Evolutionary conservation across 2,797 vertebrate species (phyloP), one percentile per base, ranked within the genome.

Genomic region (Lepus townsendii): DNA sequence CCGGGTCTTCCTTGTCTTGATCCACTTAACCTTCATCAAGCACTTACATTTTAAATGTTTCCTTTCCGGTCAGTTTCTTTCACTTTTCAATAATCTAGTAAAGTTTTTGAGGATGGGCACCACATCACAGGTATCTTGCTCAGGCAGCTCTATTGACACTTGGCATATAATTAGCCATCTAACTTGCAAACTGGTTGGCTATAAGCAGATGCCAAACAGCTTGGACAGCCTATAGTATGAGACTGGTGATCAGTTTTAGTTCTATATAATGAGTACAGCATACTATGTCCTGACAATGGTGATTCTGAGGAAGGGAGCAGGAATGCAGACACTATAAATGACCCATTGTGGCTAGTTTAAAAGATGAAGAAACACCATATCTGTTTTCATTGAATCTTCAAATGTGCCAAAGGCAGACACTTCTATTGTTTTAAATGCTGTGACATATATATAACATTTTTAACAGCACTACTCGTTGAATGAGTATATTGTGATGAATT

Each of bases 401-500:
- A 65, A 87, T 87, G 68, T 89, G 52, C 22, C 86, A 92, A 62
- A 71, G 38, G 32, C 71, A 52, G 10, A 13, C 52, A 84, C 47
- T 86, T 35, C 69, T n/a, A 78, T 35, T 90, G 32, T 85, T 95
- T 89, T 38, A 62, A 91, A 92, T 88, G 14, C 54, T 92, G 2
- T 90, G 84, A 32, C 57, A 88, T 72, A 83, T 90, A 32, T 79
- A 32, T 90, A 91, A 75, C n/a, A 80, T 35, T 88, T 94, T 87
- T 42, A 52, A 92, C 85, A 96, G 77, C 38, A 90, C 20, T 75
- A 32, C 47, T 94, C 72, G 54, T 12, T 35, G 24, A 32, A 52
- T 38, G 5, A 35, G 72, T 3, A 19, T 10, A 62, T 12, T 24
- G 63, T 30, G 24, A 35, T 94, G 63, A 90, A 90, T 96, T 84